A percentile compares a stretch with the other conserved stretches of the same genome.
Evolutionary conservation across 2,888 invertebrate genomes (phyloP).

Genomic region (Sesamia inferens): DNA sequence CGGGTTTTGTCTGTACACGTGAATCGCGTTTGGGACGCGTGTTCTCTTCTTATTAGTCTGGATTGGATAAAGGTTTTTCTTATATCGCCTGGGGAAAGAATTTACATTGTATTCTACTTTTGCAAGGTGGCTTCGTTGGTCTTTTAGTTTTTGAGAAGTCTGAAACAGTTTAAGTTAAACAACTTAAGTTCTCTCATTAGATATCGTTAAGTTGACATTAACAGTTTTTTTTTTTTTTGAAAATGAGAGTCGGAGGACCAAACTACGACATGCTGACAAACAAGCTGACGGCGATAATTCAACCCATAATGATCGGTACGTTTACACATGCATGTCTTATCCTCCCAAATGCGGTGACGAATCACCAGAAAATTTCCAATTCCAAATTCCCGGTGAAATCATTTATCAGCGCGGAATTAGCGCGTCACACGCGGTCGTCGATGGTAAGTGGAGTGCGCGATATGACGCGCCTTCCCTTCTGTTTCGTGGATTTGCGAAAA

Average conservation of each 20-base stretch:
- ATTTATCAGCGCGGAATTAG: conserved; percentile 87
- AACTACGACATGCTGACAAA: conserved; percentile 39
- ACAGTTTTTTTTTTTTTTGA: no score
- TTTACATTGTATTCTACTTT: conserved; percentile 51
- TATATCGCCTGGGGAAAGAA: conserved; percentile 73
- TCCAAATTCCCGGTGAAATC: conserved; percentile 77
- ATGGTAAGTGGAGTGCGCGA: conserved; percentile 80
- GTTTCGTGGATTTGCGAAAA: conserved; percentile 87
- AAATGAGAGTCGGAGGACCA: background rate
- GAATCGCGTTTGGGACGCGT: conserved; percentile 88
- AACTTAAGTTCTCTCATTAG: background rate
- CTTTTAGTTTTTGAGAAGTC: background rate
- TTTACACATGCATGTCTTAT: conserved; percentile 46
- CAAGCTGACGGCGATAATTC: conserved; percentile 36
- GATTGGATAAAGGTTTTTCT: conserved; percentile 85
- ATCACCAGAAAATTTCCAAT: conserved; percentile 77
- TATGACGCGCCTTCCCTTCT: conserved; percentile 85
- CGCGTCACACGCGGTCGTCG: conserved; percentile 80
- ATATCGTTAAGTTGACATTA: no score
- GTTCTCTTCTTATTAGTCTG: conserved; percentile 88
- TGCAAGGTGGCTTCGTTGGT: conserved; percentile 9
- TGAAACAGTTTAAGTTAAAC: background rate
- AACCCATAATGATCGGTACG: conserved; percentile 39
- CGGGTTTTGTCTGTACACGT: conserved; percentile 88
- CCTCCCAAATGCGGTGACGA: conserved; percentile 65